These are phyloP conservation scores for Albula glossodonta DNA, from an alignment of 2,113 vertebrate genomes.

Conservation along the genomic window DNA sequence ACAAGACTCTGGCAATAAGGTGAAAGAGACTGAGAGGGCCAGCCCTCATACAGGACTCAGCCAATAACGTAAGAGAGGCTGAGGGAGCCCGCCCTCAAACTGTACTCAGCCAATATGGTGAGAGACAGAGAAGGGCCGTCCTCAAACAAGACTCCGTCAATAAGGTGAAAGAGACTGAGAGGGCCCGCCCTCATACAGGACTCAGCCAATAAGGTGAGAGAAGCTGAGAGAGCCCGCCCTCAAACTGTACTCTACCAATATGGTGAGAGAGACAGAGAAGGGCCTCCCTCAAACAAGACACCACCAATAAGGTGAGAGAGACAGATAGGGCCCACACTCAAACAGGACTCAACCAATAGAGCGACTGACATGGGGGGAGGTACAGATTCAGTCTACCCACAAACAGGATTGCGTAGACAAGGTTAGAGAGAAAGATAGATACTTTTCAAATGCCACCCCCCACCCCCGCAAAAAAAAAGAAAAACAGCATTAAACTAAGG, in stretches of 20 bases:
- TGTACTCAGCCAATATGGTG: constrained; percentile 95
- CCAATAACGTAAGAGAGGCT: constrained; percentile 92
- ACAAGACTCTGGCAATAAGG: constrained; percentile 95
- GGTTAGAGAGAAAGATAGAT: not conserved
- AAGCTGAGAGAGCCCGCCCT: constrained; percentile 85
- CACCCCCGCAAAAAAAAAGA: too few species aligned
- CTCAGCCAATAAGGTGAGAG: constrained; percentile 29
- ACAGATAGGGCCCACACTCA: too few species aligned
- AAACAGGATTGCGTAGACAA: not conserved
- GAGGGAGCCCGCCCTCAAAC: constrained; percentile 90
- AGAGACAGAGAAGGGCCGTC: not conserved
- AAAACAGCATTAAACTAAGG: too few species aligned
- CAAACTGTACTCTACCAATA: constrained; percentile 81
- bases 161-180: too few species aligned
- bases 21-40: constrained; percentile 73
- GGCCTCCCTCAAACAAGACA: not conserved
- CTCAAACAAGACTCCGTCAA: too few species aligned
- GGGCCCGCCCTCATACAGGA: too few species aligned
- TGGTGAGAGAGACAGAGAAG: not conserved
- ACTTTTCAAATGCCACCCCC: too few species aligned
- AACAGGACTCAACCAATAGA: too few species aligned
- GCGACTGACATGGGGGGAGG: not conserved
- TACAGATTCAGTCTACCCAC: not conserved
- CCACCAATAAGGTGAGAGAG: not conserved
- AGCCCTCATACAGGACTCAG: constrained; percentile 77